Evolutionary conservation across 2,888 invertebrate species (phyloP), one percentile per base, ranked within the genome.

Genomic region (Ichneumon xanthorius): DNA sequence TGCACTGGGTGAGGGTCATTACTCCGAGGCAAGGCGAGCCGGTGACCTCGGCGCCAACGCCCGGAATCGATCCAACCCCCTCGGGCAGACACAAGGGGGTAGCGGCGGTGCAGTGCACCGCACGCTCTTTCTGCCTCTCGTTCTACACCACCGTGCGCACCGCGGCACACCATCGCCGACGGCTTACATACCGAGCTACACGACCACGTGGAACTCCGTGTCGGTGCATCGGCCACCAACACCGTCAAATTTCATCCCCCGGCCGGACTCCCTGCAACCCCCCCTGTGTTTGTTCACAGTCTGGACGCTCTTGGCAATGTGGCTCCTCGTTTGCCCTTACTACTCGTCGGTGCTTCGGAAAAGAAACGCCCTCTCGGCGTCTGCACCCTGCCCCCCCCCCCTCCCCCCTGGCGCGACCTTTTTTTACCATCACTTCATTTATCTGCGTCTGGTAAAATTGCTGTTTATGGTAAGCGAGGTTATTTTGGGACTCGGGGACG

Each of bases 1-100:
- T 93, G 93, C 93, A 93, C 93, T 93, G 93, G 93, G 93, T 94
- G 93, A 94, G 93, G 93, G 93, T 93, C 93, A 93, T 94, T 94
- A 93, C 93, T 93, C 93, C 93, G 93, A 89, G 91, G 92, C 92
- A 92, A 93, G 92, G 92, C 92, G 91, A 93, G 93, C 93, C 93
- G 93, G 93, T 93, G 93, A 93, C 93, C 93, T 93, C 93, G 92
- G 92, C 92, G 93, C 93, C 93, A 92, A 93, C 93, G 93, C 93
- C 93, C 93, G 93, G 89, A 90, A 93, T 93, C 93, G 93, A 93
- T 93, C 93, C 93, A 91, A 91, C 91, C 91, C 91, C 73, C 87
- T 80, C 76, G 73, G 82, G 45, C 85, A 83, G 87, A 86, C 86
- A 81, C 30, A 22, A 73, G 65, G 75, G 80, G 53, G 53, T 79